phyloP scores from a whole-genome alignment of 2,888 invertebrate species.

The Campoplex capitator region DNA sequence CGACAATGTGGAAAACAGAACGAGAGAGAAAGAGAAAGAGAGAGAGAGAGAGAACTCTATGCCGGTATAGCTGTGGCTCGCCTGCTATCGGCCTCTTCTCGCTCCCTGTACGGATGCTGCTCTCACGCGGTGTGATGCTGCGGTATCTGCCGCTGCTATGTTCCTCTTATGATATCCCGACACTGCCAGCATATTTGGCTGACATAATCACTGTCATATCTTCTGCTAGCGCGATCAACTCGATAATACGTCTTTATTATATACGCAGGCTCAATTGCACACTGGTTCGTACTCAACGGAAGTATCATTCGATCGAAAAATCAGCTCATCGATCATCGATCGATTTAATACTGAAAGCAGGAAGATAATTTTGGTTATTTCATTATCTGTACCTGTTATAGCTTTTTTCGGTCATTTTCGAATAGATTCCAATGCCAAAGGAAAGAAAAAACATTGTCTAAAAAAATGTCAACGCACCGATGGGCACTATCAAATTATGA shows the following conservation, averaged over 20 bases:
- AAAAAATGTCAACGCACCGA: neutral
- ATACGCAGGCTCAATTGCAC: neutral
- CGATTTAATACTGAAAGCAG: neutral
- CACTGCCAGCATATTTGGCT: slow-evolving; percentile 46
- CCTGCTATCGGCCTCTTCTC: slow-evolving; percentile 41
- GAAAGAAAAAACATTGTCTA: neutral
- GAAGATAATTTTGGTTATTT: neutral
- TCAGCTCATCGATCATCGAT: neutral
- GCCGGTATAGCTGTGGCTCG: slow-evolving; percentile 55
- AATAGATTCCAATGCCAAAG: neutral
- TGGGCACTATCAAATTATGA: neutral
- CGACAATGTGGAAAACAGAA: slow-evolving; percentile 71
- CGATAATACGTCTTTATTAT: neutral
- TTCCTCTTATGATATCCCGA: slow-evolving; percentile 79
- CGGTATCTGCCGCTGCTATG: slow-evolving; percentile 59
- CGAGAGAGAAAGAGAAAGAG: slow-evolving; percentile 57
- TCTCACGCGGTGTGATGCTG: slow-evolving; percentile 43
- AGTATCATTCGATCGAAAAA: neutral
- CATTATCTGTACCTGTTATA: neutral
- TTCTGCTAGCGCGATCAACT: slow-evolving; percentile 4
- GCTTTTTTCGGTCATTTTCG: neutral
- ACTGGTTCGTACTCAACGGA: neutral
- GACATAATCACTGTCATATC: slow-evolving; percentile 45
- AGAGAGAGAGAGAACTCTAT: slow-evolving; percentile 44
- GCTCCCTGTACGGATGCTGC: slow-evolving; percentile 59